Conservation (phyloP, 1,140 invertebrate genomes). For the Diploscapter pachys region DNA sequence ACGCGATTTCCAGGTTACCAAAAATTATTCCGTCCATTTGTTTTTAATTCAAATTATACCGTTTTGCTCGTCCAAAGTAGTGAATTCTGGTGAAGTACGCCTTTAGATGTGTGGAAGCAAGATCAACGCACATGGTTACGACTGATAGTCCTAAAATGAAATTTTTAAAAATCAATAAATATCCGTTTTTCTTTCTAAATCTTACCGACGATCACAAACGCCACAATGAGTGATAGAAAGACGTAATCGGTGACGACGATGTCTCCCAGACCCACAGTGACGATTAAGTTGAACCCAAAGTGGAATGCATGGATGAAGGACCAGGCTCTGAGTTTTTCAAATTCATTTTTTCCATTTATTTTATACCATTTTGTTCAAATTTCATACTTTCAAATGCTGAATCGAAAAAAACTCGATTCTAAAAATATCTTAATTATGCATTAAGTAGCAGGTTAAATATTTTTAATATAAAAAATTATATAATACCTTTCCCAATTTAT, state of each 20-base stretch:
- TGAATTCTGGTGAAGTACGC: constrained; percentile 58
- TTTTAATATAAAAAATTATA: neutral
- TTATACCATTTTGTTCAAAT: too few relatives aligned
- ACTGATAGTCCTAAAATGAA: constrained; percentile 51
- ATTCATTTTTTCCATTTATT: neutral
- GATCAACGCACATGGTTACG: constrained; percentile 58
- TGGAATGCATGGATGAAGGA: constrained; percentile 59
- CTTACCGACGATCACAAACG: constrained; percentile 58
- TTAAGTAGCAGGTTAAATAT: neutral
- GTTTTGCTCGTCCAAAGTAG: constrained; percentile 57
- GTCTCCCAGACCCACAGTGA: constrained; percentile 56
- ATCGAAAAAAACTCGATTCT: too few relatives aligned
- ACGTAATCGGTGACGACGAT: constrained; percentile 57
- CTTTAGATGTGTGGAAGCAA: constrained; percentile 58
- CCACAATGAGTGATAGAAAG: constrained; percentile 57
- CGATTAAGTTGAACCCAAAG: constrained; percentile 58
- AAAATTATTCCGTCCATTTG: too few relatives aligned
- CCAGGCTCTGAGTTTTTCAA: constrained; percentile 36
- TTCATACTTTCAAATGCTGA: too few relatives aligned
- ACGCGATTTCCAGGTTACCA: too few relatives aligned
- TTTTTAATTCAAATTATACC: constrained; percentile 15
- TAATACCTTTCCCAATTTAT: constrained; percentile 48
- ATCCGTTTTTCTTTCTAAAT: neutral
- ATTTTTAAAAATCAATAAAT: neutral
- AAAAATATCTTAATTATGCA: neutral